Evolutionary conservation across 2,797 vertebrate genomes (phyloP).

Genomic region (Fistularia commersonii): DNA sequence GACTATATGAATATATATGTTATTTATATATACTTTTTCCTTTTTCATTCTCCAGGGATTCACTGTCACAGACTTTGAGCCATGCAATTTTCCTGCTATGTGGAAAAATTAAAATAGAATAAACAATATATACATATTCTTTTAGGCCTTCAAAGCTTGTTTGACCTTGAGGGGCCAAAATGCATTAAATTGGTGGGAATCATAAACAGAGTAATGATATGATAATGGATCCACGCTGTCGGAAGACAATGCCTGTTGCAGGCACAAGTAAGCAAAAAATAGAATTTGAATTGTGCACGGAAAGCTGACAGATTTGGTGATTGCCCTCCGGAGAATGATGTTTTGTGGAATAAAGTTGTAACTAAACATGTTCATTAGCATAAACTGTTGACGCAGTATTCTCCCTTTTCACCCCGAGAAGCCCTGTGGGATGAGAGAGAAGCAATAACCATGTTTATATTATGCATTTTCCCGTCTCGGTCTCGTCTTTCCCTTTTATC

Average conservation of each 20-base stretch:
- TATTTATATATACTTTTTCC: too few relatives aligned
- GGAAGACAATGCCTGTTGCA: constrained; percentile 12
- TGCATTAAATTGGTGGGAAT: constrained; percentile 19
- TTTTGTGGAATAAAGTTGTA: constrained; percentile 31
- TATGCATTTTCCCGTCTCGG: constrained; percentile 11
- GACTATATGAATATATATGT: too few relatives aligned
- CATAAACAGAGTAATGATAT: constrained; percentile 31
- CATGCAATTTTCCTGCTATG: constrained; percentile 15
- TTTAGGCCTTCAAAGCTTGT: constrained; percentile 20
- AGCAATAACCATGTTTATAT: constrained; percentile 41
- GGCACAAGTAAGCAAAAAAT: constrained; percentile 9
- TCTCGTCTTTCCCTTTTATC: constrained; percentile 25
- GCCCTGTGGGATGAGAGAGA: constrained; percentile 19
- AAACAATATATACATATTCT: constrained; percentile 24
- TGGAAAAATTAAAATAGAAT: constrained; percentile 20
- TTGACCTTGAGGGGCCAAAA: constrained; percentile 40
- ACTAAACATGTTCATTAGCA: constrained; percentile 42
- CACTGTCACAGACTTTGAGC: constrained; percentile 13
- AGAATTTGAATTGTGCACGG: constrained; percentile 23
- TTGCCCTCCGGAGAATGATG: constrained; percentile 31
- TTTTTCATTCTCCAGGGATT: constrained; percentile 18
- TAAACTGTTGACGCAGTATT: constrained; percentile 39
- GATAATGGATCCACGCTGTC: constrained; percentile 13
- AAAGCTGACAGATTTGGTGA: constrained; percentile 33
- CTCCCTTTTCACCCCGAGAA: constrained; percentile 19